Evolutionary conservation across 2,888 invertebrate species (phyloP).

Genomic region (Drosophila pegasa): DNA sequence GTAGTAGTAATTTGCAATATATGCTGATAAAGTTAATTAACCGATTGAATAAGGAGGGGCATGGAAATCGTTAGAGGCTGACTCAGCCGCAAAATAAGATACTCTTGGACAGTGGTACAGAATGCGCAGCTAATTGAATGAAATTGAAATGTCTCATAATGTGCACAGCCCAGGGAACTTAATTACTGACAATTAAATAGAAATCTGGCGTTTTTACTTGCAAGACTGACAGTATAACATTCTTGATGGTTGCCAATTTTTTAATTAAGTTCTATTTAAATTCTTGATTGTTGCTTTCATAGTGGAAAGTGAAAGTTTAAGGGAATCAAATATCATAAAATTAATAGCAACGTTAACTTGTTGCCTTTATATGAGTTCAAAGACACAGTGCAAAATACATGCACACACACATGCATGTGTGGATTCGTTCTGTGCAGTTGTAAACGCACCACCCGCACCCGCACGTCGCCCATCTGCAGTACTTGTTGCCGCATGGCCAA

Average conservation of each 20-base stretch:
- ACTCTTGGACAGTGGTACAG: conserved; percentile 56
- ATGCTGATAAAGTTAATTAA: conserved; percentile 78
- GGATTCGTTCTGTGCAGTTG: conserved; percentile 22
- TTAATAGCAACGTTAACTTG: background rate
- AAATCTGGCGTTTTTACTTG: background rate
- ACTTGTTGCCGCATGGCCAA: conserved; percentile 49
- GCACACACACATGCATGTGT: conserved; percentile 8
- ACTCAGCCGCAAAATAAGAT: conserved; percentile 60
- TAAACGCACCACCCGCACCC: conserved; percentile 21
- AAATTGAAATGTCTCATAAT: conserved; percentile 10
- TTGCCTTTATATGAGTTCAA: conserved; percentile 1
- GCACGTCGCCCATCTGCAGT: background rate
- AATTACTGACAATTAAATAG: conserved; percentile 31
- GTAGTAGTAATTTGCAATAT: conserved; percentile 40
- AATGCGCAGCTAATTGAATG: conserved; percentile 18
- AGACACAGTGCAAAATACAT: conserved; percentile 30
- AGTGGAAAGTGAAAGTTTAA: background rate
- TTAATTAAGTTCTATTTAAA: background rate
- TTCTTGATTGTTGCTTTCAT: background rate
- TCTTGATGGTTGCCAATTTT: background rate
- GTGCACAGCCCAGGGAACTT: background rate
- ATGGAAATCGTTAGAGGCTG: conserved; percentile 73
- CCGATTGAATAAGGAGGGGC: conserved; percentile 55
- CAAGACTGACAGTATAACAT: background rate
- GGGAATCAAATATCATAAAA: background rate